phyloP scores from a whole-genome alignment of 2,113 vertebrate species.

The Edolisoma coerulescens region DNA sequence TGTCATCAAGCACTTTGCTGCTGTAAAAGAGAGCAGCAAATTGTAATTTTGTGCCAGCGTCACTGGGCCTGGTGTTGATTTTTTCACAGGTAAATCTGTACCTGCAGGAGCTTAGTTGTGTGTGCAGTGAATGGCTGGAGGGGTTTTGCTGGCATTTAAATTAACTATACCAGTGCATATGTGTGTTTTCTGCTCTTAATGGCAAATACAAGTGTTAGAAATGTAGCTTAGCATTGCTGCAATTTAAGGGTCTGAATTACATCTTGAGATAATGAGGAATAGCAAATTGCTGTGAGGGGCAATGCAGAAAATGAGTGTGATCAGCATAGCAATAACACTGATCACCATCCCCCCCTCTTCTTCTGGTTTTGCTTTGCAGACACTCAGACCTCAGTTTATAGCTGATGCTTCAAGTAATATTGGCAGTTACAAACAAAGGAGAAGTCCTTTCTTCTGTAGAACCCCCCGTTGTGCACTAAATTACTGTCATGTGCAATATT shows the following conservation, averaged over 20 bases:
- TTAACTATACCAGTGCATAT: not conserved
- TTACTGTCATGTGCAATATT: not conserved
- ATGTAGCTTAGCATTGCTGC: not conserved
- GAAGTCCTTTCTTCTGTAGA: not conserved
- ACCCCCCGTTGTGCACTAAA: accelerated
- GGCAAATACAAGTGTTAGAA: not conserved
- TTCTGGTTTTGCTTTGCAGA: not conserved
- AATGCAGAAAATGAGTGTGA: not conserved
- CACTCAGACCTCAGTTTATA: not conserved
- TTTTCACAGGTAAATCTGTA: not conserved
- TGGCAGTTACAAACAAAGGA: not conserved
- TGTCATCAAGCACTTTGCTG: not conserved
- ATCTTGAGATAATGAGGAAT: not conserved
- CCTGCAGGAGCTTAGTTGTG: not conserved
- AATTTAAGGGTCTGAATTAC: not conserved
- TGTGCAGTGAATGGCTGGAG: not conserved
- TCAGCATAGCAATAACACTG: not conserved
- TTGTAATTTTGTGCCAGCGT: not conserved
- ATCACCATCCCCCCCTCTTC: not conserved
- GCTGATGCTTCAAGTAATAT: not conserved
- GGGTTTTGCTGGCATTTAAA: not conserved
- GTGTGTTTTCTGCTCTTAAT: not conserved
- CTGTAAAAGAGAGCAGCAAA: not conserved
- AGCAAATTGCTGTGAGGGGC: not conserved
- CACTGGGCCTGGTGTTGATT: not conserved